Evolutionary conservation across 2,888 invertebrate species (phyloP).

Genomic region (Abscondita cerata): DNA sequence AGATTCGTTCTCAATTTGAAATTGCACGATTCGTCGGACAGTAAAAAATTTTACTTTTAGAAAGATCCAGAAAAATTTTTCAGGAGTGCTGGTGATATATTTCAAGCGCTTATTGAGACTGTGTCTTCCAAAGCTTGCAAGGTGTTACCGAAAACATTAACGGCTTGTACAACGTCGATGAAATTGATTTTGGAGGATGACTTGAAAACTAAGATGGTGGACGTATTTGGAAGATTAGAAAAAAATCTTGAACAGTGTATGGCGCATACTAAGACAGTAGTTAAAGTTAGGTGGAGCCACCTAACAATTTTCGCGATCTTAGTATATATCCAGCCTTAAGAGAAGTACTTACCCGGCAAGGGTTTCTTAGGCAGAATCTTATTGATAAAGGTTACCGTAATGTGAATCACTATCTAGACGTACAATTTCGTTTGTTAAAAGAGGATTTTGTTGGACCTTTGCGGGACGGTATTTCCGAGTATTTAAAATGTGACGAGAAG

Average conservation of each 20-base stretch:
- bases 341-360: constrained; percentile 51
- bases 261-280: too few relatives aligned
- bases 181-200: constrained; percentile 37
- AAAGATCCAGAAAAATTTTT: too few relatives aligned
- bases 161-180: constrained; percentile 24
- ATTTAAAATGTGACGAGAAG: constrained; percentile 2
- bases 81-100: too few relatives aligned
- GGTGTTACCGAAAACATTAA: constrained; percentile 42
- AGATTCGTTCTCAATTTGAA: too few relatives aligned
- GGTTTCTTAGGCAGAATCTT: constrained; percentile 66
- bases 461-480: constrained; percentile 65
- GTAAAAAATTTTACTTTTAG: too few relatives aligned
- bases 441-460: constrained; percentile 82
- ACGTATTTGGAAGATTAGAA: too few relatives aligned
- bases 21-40: too few relatives aligned
- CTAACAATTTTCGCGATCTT: constrained; percentile 62
- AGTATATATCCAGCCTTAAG: constrained; percentile 62
- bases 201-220: too few relatives aligned
- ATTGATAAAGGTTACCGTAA: constrained; percentile 67
- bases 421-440: constrained; percentile 78
- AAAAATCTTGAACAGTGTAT: neutral
- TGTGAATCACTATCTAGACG: constrained; percentile 76
- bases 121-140: constrained; percentile 40
- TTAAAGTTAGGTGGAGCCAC: constrained; percentile 49
- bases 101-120: too few relatives aligned